Evolutionary conservation across 2,888 invertebrate species (phyloP).

Genomic region (Noctua comes): DNA sequence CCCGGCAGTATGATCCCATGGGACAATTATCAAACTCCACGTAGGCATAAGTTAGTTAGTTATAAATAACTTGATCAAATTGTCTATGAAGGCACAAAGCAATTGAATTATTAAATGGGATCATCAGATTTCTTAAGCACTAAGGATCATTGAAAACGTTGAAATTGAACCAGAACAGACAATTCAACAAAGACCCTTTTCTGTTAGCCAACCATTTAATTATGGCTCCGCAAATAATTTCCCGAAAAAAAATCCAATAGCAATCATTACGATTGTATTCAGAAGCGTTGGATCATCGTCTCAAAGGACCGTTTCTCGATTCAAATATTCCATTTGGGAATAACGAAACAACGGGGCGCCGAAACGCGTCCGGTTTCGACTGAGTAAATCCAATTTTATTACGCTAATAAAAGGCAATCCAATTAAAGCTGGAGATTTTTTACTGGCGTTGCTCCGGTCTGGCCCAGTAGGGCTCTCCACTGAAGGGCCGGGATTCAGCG

Average conservation of each 20-base stretch:
- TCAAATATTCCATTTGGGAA: constrained; percentile 76
- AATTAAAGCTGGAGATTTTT: constrained; percentile 87
- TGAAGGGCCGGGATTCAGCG: constrained; percentile 71
- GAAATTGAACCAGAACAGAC: constrained; percentile 25
- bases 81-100: not conserved
- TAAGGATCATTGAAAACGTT: constrained; percentile 20
- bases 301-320: constrained; percentile 67
- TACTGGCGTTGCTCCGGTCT: constrained; percentile 77
- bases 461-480: constrained; percentile 76
- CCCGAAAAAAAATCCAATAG: constrained; percentile 55
- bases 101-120: not conserved
- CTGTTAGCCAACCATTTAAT: constrained; percentile 50
- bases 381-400: constrained; percentile 88
- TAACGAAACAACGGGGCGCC: constrained; percentile 78
- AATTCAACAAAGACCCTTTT: constrained; percentile 38
- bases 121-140: constrained; percentile 25
- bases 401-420: constrained; percentile 89
- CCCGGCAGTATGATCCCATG: no score
- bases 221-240: constrained; percentile 44
- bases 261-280: constrained; percentile 65
- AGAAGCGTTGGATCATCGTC: constrained; percentile 64
- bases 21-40: no score
- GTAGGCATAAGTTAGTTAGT: no score
- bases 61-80: not conserved
- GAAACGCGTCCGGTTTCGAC: constrained; percentile 77